phyloP scores from a whole-genome alignment of 2,113 vertebrate species.

The Daboia siamensis region DNA sequence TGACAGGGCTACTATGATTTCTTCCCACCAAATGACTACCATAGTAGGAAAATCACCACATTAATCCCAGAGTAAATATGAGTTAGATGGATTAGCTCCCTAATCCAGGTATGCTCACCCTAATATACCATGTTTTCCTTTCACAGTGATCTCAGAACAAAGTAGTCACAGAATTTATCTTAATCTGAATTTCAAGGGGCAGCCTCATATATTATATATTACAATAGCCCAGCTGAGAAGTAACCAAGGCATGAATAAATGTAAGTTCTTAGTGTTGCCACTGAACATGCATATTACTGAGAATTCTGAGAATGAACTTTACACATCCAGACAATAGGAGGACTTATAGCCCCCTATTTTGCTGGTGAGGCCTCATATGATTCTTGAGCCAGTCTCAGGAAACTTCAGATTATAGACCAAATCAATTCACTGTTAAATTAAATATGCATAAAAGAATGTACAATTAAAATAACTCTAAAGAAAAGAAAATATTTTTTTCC shows the following conservation, averaged over 20 bases:
- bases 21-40: not conserved
- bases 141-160: not conserved
- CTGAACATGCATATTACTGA: not conserved
- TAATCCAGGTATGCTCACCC: not conserved
- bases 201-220: not conserved
- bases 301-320: not conserved
- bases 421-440: not conserved
- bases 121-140: not conserved
- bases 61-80: not conserved
- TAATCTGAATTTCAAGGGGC: not conserved
- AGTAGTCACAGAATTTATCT: not conserved
- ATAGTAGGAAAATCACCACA: not conserved
- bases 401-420: not conserved
- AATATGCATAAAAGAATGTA: not conserved
- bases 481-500: not conserved
- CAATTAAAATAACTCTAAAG: not conserved
- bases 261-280: not conserved
- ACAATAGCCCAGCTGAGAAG: not conserved
- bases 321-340: not conserved
- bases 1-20: not conserved
- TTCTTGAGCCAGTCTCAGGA: not conserved
- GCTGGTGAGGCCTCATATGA: not conserved
- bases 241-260: not conserved
- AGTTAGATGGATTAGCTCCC: not conserved
- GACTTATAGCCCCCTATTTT: not conserved